Evolutionary conservation across 2,113 vertebrate genomes (phyloP).

Genomic region (sheep (Ovis aries)): DNA sequence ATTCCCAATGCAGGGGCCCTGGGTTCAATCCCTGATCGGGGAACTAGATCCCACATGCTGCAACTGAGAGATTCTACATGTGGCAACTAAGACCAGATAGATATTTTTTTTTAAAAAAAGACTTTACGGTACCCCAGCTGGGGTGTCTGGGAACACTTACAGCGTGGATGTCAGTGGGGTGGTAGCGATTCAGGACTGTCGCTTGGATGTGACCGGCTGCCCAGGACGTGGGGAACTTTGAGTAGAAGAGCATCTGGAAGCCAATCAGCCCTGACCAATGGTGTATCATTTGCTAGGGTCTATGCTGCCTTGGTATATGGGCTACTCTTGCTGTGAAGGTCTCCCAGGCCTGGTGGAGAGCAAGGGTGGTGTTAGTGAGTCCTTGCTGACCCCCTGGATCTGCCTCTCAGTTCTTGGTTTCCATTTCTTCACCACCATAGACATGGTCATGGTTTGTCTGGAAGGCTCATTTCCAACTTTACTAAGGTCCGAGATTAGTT

Average conservation of each 20-base stretch:
- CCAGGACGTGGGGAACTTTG: neutral
- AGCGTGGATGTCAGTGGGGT: neutral
- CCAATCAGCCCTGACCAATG: neutral
- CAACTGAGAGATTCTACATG: neutral
- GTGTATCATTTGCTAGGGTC: neutral
- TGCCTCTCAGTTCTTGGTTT: neutral
- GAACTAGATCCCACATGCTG: neutral
- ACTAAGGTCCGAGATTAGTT: neutral
- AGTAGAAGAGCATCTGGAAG: neutral
- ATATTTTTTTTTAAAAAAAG: neutral
- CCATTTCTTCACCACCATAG: neutral
- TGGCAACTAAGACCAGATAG: neutral
- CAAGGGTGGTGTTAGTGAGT: rapidly evolving
- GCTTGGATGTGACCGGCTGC: neutral
- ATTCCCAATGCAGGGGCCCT: neutral
- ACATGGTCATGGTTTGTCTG: neutral
- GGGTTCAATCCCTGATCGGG: neutral
- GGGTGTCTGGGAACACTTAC: neutral
- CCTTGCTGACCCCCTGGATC: neutral
- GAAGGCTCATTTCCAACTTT: neutral
- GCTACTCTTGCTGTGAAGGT: no score
- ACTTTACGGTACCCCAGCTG: neutral
- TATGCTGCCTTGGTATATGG: rapidly evolving
- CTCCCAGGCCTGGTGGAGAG: neutral
- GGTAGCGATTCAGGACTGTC: neutral